Evolutionary conservation across 2,797 vertebrate species (phyloP).

Genomic region (Crocidura indochinensis): DNA sequence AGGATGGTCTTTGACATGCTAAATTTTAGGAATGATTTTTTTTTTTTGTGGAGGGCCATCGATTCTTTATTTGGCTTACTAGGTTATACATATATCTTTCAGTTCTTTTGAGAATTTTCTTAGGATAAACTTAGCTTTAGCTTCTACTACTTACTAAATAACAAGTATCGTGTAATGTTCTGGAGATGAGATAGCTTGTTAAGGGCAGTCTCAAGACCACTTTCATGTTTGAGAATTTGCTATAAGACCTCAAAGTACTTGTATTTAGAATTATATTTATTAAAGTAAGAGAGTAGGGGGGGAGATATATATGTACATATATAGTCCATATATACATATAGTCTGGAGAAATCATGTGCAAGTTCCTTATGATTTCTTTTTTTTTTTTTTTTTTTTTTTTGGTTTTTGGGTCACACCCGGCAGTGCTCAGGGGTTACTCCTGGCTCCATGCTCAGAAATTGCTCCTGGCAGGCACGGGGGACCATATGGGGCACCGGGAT

Average conservation of each 20-base stretch:
- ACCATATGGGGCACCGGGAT: too few species aligned
- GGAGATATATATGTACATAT: background rate
- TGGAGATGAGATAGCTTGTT: background rate
- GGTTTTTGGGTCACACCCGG: too few species aligned
- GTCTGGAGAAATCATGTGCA: background rate
- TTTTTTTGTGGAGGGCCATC: background rate
- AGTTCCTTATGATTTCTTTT: background rate
- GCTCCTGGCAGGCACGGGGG: too few species aligned
- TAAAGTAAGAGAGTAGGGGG: background rate
- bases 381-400: too few species aligned
- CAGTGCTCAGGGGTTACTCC: too few species aligned
- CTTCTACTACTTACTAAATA: constrained; percentile 38
- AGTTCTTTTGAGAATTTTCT: constrained; percentile 49
- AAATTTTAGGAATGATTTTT: constrained; percentile 23
- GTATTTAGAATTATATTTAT: background rate
- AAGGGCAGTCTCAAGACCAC: background rate
- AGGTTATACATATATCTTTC: constrained; percentile 3
- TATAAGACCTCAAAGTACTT: background rate
- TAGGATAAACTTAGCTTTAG: background rate
- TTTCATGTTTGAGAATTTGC: background rate
- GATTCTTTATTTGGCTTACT: constrained; percentile 22
- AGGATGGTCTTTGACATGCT: background rate
- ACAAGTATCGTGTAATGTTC: background rate
- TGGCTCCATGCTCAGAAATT: too few species aligned
- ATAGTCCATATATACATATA: too few species aligned